Conservation (phyloP, 2,113 vertebrate genomes). For the Pollimyrus isidori region DNA sequence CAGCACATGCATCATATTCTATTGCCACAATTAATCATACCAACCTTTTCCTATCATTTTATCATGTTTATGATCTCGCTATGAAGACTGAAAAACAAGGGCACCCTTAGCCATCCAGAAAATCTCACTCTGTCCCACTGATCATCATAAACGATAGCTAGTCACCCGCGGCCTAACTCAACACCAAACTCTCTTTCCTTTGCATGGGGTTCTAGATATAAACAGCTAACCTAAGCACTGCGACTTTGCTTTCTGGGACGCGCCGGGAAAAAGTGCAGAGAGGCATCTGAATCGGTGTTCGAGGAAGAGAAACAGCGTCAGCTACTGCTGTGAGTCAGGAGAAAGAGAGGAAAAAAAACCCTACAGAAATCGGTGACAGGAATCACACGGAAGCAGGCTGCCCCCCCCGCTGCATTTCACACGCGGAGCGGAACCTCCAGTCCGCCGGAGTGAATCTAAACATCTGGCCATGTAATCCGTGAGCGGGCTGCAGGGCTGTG, state of each 20-base stretch:
- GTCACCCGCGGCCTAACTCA: background rate
- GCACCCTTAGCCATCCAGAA: background rate
- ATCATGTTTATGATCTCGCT: background rate
- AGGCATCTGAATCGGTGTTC: background rate
- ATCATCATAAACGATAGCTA: background rate
- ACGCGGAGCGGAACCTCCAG: background rate
- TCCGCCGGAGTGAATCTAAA: conserved; percentile 3
- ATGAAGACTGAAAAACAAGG: background rate
- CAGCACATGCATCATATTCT: background rate
- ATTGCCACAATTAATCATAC: background rate
- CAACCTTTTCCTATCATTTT: background rate
- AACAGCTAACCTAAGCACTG: background rate
- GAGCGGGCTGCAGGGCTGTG: background rate
- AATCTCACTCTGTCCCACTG: background rate
- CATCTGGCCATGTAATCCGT: conserved; percentile 2
- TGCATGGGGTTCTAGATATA: background rate
- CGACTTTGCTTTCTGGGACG: background rate
- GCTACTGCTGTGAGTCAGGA: background rate
- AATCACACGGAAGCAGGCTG: background rate
- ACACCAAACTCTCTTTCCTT: background rate
- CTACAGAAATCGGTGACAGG: background rate
- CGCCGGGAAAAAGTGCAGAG: background rate
- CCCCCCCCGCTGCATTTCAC: conserved; percentile 3
- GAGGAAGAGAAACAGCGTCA: background rate
- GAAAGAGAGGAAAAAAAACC: background rate